Conservation (phyloP, 2,888 invertebrate genomes). For the Dasypolia templi region DNA sequence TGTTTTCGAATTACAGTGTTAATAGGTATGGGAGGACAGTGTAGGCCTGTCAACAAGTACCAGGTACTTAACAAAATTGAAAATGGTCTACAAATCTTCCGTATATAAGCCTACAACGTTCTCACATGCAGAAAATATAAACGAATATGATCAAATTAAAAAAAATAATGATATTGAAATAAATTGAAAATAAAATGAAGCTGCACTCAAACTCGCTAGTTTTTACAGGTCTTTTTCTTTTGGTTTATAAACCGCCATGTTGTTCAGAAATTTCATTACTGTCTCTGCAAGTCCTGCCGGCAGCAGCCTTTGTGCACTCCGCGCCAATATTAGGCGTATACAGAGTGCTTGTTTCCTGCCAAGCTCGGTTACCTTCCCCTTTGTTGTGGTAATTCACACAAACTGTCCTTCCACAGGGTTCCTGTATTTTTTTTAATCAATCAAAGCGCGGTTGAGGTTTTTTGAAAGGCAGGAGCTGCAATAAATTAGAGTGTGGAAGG, state of each 20-base stretch:
- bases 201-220: background rate
- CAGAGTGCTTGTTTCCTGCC: constrained; percentile 26
- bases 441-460: background rate
- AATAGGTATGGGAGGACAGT: too few species aligned
- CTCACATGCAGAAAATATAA: too few species aligned
- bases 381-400: constrained; percentile 49
- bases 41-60: too few species aligned
- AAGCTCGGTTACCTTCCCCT: constrained; percentile 40
- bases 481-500: background rate
- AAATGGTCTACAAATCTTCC: too few species aligned
- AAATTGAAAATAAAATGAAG: too few species aligned
- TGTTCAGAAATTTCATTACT: constrained; percentile 7
- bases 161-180: too few species aligned
- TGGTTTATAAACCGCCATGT: background rate
- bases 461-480: background rate
- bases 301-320: constrained; percentile 24
- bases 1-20: too few species aligned
- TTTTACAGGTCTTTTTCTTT: background rate
- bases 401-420: background rate
- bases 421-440: constrained; percentile 3
- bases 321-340: constrained; percentile 17
- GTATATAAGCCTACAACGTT: too few species aligned
- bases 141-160: too few species aligned
- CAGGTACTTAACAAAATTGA: too few species aligned
- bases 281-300: background rate